A percentile compares a stretch with the other conserved stretches of the same genome.
Conservation (phyloP, 2,888 invertebrate genomes). For the Lasius platythorax region DNA sequence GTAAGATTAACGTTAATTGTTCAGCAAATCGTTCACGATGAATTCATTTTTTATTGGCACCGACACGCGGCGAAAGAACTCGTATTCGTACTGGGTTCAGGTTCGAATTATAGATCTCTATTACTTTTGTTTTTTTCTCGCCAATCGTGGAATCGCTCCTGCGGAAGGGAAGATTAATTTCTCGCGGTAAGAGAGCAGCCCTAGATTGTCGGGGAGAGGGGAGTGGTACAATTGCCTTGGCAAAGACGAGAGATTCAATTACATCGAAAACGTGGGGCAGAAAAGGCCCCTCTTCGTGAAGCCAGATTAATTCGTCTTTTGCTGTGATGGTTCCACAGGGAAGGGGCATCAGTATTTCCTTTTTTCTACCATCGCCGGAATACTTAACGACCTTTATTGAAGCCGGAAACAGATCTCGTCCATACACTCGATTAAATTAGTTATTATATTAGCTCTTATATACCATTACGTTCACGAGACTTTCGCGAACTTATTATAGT, state of each 20-base stretch:
- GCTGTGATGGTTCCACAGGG: constrained; percentile 63
- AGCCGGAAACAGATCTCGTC: constrained; percentile 21
- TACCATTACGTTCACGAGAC: background rate
- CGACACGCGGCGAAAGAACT: constrained; percentile 7
- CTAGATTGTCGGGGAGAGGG: constrained; percentile 62
- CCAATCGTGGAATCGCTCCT: constrained; percentile 59
- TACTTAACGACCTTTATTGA: constrained; percentile 48
- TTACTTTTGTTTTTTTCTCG: constrained; percentile 64
- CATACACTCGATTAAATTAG: constrained; percentile 40
- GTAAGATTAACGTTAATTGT: constrained; percentile 19
- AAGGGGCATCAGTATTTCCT: constrained; percentile 45
- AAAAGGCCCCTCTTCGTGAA: constrained; percentile 69
- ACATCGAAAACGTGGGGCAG: constrained; percentile 78
- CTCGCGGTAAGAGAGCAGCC: constrained; percentile 74
- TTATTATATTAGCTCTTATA: constrained; percentile 35
- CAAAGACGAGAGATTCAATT: constrained; percentile 80
- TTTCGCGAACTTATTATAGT: background rate
- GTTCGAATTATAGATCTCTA: constrained; percentile 53
- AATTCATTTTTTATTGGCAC: constrained; percentile 61
- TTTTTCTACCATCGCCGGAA: constrained; percentile 47
- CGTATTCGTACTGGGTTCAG: constrained; percentile 34
- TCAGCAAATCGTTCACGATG: constrained; percentile 9
- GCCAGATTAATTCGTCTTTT: constrained; percentile 77
- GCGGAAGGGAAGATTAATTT: constrained; percentile 74
- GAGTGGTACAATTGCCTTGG: constrained; percentile 76